Conservation (phyloP, 2,113 vertebrate species). For the Grus americana region DNA sequence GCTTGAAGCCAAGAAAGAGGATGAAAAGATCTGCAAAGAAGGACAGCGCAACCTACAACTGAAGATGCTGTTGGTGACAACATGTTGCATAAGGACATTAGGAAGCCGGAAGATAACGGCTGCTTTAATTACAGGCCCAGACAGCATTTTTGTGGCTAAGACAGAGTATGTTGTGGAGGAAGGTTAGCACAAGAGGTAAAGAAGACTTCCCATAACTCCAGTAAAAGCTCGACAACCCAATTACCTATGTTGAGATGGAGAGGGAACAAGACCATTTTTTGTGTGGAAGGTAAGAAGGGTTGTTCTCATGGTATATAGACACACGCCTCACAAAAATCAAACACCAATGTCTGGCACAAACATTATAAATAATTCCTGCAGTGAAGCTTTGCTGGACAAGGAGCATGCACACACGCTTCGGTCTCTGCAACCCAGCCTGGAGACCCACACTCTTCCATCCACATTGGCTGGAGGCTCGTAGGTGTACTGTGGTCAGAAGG, state of each 20-base stretch:
- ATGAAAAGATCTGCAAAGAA: not conserved
- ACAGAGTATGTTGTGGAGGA: not conserved
- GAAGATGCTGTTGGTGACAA: not conserved
- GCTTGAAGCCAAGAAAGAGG: not conserved
- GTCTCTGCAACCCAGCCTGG: not conserved
- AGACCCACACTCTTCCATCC: not conserved
- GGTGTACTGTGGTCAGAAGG: not conserved
- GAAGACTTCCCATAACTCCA: not conserved
- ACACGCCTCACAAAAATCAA: not conserved
- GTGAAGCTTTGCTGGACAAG: not conserved
- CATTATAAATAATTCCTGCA: not conserved
- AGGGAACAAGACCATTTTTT: not conserved
- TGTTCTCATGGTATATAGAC: rapidly evolving
- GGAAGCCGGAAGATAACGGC: not conserved
- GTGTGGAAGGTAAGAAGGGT: not conserved
- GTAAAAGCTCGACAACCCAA: not conserved
- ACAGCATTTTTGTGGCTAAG: not conserved
- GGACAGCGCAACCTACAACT: not conserved
- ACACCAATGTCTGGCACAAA: not conserved
- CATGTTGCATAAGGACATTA: rapidly evolving
- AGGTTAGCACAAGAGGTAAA: not conserved
- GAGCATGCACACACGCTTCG: not conserved
- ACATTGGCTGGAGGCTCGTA: not conserved
- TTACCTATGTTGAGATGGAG: rapidly evolving
- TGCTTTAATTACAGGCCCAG: not conserved